These are phyloP conservation scores for Microtus ochrogaster DNA, from an alignment of 2,113 vertebrate genomes.

Conservation along the genomic window DNA sequence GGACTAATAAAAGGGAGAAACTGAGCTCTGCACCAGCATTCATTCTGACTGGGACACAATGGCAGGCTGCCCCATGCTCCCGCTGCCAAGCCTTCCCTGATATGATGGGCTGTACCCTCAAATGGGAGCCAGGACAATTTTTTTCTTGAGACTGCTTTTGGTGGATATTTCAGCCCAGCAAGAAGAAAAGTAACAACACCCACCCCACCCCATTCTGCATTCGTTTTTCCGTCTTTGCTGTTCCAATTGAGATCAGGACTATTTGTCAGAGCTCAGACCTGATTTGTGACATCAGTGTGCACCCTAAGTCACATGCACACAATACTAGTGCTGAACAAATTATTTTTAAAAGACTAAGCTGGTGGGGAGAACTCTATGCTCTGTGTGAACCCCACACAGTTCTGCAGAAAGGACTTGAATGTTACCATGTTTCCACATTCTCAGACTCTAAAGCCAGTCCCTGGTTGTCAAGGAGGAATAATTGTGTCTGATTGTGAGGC, in stretches of 20 bases:
- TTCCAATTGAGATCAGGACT: not conserved
- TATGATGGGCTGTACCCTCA: not conserved
- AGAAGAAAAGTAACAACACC: not conserved
- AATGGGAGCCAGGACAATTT: not conserved
- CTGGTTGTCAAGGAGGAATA: rapidly evolving
- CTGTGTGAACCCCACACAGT: not conserved
- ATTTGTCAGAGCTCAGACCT: not conserved
- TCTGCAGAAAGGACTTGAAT: no score
- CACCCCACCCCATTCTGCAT: no score
- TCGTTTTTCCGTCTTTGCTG: not conserved
- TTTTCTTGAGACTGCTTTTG: not conserved
- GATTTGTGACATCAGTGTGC: not conserved
- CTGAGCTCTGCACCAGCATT: not conserved
- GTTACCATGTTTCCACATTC: rapidly evolving
- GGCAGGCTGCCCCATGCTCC: not conserved
- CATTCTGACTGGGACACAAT: not conserved
- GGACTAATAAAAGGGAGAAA: not conserved
- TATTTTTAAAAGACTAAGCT: not conserved
- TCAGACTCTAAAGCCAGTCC: not conserved
- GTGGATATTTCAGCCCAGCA: not conserved
- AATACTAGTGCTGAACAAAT: not conserved
- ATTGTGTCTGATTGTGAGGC: not conserved
- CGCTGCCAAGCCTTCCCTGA: no score
- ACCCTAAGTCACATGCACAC: not conserved
- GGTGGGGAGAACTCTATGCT: not conserved